A percentile compares a stretch with the other conserved stretches of the same genome.
phyloP scores from a whole-genome alignment of 2,113 vertebrate species.

The Chrysemys picta region DNA sequence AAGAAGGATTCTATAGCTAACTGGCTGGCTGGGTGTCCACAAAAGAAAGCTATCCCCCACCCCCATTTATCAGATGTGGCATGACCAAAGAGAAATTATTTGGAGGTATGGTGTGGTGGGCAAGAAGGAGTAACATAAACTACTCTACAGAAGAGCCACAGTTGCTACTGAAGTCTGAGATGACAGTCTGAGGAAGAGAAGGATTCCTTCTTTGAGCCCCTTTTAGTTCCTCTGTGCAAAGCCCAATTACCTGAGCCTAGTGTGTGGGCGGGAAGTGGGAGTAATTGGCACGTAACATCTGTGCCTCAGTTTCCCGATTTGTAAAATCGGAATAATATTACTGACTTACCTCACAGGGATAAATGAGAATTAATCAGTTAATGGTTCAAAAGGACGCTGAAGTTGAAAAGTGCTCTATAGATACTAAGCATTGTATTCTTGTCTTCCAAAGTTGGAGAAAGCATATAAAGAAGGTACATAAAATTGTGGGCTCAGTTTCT shows the following conservation, averaged over 20 bases:
- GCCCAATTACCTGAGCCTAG: background rate
- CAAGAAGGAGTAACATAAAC: background rate
- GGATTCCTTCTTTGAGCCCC: background rate
- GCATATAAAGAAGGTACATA: background rate
- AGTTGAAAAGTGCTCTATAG: background rate
- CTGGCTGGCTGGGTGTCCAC: too few species aligned
- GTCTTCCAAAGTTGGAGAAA: background rate
- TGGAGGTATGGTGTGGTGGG: background rate
- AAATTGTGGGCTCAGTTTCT: background rate
- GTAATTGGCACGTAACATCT: background rate
- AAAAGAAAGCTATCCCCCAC: too few species aligned
- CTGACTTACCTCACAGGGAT: background rate
- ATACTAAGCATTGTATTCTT: background rate
- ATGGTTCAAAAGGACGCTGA: background rate
- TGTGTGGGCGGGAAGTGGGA: background rate
- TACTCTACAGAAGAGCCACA: background rate
- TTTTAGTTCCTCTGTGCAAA: background rate
- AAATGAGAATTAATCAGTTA: background rate
- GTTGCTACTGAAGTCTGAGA: background rate
- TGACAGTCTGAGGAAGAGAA: background rate
- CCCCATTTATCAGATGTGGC: background rate
- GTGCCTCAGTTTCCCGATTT: background rate
- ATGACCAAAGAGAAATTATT: background rate
- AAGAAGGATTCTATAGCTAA: too few species aligned
- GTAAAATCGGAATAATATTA: background rate